Percentiles rank a stretch among this genome's conserved stretches.
Conservation (phyloP, 2,888 invertebrate genomes). For the Eupithecia subfuscata region DNA sequence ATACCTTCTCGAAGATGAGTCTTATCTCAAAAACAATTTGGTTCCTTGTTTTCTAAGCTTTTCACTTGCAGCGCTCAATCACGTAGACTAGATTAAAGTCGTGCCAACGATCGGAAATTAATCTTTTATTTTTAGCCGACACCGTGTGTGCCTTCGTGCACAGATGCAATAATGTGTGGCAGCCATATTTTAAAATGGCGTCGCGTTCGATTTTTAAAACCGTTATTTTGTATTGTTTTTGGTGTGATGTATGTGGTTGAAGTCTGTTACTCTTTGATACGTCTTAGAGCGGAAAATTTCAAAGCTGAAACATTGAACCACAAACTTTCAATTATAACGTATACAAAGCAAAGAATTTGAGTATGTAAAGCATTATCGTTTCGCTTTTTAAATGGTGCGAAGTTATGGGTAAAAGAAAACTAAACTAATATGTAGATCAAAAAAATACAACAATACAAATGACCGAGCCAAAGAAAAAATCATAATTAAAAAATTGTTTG, state of each 20-base stretch:
- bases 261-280: not conserved
- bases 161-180: conserved; percentile 65
- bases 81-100: conserved; percentile 60
- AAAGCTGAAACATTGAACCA: not conserved
- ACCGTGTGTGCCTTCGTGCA: conserved; percentile 65
- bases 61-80: conserved; percentile 50
- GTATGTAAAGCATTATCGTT: not conserved
- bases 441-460: not conserved
- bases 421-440: no score
- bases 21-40: conserved; percentile 16
- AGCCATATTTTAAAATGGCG: conserved; percentile 74
- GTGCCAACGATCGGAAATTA: conserved; percentile 74
- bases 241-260: conserved; percentile 15
- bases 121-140: conserved; percentile 77
- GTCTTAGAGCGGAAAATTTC: not conserved
- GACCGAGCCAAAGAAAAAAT: not conserved
- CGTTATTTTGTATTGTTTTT: conserved; percentile 49
- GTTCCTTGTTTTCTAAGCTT: conserved; percentile 35
- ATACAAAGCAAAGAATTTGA: not conserved
- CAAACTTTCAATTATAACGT: not conserved
- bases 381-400: not conserved
- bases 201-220: conserved; percentile 65
- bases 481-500: not conserved
- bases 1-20: not conserved
- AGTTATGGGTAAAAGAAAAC: not conserved